These are phyloP conservation scores for Catocala fraxini DNA, from an alignment of 2,888 invertebrate genomes.

Conservation along the genomic window DNA sequence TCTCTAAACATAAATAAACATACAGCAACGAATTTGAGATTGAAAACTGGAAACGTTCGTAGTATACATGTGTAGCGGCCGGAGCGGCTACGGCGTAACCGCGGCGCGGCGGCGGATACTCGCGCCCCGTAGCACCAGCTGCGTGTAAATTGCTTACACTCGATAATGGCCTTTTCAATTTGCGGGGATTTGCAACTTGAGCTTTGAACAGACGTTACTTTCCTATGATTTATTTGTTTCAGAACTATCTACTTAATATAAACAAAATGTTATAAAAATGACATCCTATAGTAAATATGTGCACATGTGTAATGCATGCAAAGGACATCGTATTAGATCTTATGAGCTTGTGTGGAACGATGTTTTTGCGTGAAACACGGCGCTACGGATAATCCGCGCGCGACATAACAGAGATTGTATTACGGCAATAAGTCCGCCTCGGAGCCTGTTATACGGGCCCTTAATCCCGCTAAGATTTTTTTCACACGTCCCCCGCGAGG, in stretches of 20 bases:
- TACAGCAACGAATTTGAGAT: neutral
- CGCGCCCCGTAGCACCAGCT: slow-evolving; percentile 78
- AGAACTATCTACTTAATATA: slow-evolving; percentile 17
- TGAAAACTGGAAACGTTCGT: slow-evolving; percentile 4
- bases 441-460: slow-evolving; percentile 79
- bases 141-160: slow-evolving; percentile 82
- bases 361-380: slow-evolving; percentile 67
- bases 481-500: slow-evolving; percentile 82
- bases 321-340: slow-evolving; percentile 41
- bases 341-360: slow-evolving; percentile 32
- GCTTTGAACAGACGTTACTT: slow-evolving; percentile 61
- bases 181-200: slow-evolving; percentile 80
- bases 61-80: slow-evolving; percentile 20
- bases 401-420: slow-evolving; percentile 86
- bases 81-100: slow-evolving; percentile 50
- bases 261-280: neutral
- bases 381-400: slow-evolving; percentile 79
- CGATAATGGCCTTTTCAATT: slow-evolving; percentile 86
- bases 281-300: neutral
- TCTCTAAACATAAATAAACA: no score
- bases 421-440: slow-evolving; percentile 81
- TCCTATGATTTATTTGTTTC: slow-evolving; percentile 49
- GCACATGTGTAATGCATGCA: slow-evolving; percentile 20
- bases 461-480: slow-evolving; percentile 81
- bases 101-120: slow-evolving; percentile 38